phyloP scores from a whole-genome alignment of 1,140 invertebrate species.

The Drosophila lacteicornis region DNA sequence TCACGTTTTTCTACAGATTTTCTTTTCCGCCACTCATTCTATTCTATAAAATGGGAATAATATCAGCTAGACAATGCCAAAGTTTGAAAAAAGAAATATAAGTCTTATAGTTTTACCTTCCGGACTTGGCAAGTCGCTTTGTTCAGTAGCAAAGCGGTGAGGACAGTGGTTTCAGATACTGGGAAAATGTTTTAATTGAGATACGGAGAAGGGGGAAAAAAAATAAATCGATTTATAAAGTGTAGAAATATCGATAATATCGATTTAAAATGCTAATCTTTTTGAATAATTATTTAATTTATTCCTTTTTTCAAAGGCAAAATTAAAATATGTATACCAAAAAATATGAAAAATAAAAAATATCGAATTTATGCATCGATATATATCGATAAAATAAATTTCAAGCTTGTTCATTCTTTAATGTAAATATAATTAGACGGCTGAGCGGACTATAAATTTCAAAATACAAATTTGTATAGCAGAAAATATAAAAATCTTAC shows the following conservation, averaged over 20 bases:
- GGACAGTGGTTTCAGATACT: slow-evolving; percentile 22
- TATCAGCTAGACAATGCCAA: slow-evolving; percentile 41
- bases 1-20: background rate
- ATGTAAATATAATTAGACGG: too few relatives aligned
- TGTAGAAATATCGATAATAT: background rate
- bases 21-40: slow-evolving; percentile 14
- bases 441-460: too few relatives aligned
- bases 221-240: background rate
- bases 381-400: too few relatives aligned
- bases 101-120: slow-evolving; percentile 58
- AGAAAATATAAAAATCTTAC: too few relatives aligned
- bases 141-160: background rate
- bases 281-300: too few relatives aligned
- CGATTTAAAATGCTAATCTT: too few relatives aligned
- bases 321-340: too few relatives aligned
- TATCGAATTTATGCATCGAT: too few relatives aligned
- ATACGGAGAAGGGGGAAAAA: background rate
- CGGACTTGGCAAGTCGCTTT: slow-evolving; percentile 38
- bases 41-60: slow-evolving; percentile 1
- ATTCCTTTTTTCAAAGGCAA: too few relatives aligned
- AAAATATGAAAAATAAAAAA: too few relatives aligned
- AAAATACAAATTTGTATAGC: too few relatives aligned
- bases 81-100: slow-evolving; percentile 4
- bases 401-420: too few relatives aligned
- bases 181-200: background rate